phyloP scores from a whole-genome alignment of 2,888 invertebrate genomes.

The Macaria notata region DNA sequence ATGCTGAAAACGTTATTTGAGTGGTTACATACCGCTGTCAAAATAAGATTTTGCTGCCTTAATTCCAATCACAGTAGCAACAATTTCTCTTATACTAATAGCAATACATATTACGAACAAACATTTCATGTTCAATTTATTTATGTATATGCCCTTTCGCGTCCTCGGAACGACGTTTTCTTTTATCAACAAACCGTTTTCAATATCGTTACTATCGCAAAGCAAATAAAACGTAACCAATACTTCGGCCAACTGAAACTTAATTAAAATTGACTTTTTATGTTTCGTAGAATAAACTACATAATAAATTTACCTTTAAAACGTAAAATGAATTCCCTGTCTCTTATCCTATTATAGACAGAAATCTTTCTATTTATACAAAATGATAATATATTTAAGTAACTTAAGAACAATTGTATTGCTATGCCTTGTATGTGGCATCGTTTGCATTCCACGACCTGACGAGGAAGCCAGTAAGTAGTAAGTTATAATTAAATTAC shows the following conservation, averaged over 20 bases:
- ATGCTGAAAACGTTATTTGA: too few species aligned
- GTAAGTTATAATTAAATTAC: too few species aligned
- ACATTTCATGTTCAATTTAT: slow-evolving; percentile 23
- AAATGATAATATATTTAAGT: neutral
- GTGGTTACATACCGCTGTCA: slow-evolving; percentile 38
- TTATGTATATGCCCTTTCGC: slow-evolving; percentile 2
- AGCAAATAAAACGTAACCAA: slow-evolving; percentile 23
- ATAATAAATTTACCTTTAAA: slow-evolving; percentile 16
- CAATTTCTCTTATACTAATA: slow-evolving; percentile 12
- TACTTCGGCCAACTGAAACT: slow-evolving; percentile 22
- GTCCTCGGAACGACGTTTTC: slow-evolving; percentile 8
- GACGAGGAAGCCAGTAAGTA: neutral
- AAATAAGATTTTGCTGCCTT: slow-evolving; percentile 34
- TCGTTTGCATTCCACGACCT: slow-evolving; percentile 1
- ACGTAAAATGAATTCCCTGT: slow-evolving; percentile 1
- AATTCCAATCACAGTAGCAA: neutral
- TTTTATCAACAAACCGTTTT: slow-evolving; percentile 9
- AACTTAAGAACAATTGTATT: neutral
- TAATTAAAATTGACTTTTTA: slow-evolving; percentile 36
- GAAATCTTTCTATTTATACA: neutral
- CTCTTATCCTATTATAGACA: too few species aligned
- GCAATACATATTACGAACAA: slow-evolving; percentile 19
- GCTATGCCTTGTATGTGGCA: slow-evolving; percentile 1
- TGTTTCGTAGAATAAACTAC: slow-evolving; percentile 16
- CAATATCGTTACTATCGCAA: slow-evolving; percentile 9